phyloP scores from a whole-genome alignment of 1,140 invertebrate species.

The Megalopta genalis region DNA sequence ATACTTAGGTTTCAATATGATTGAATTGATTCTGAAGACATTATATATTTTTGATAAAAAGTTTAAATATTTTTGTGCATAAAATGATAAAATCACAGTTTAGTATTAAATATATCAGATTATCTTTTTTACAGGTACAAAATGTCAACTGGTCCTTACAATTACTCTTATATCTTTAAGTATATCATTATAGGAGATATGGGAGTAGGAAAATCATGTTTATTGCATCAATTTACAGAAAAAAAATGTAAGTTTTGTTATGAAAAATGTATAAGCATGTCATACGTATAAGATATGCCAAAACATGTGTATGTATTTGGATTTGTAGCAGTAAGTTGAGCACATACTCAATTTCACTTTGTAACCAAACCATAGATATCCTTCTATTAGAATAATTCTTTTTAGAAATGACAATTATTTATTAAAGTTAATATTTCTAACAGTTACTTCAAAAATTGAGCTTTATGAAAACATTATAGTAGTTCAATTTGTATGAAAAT shows the following conservation, averaged over 20 bases:
- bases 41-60: background rate
- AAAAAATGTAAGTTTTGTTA: constrained; percentile 96
- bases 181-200: constrained; percentile 99
- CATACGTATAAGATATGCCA: no score
- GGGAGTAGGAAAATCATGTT: constrained; percentile 98
- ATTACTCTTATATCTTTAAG: constrained; percentile 99
- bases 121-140: constrained; percentile 71
- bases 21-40: no score
- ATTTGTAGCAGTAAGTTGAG: background rate
- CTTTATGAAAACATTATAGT: background rate
- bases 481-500: background rate
- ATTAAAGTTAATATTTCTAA: background rate
- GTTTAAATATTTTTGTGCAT: background rate
- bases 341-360: background rate
- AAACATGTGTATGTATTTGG: background rate
- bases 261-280: no score
- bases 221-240: constrained; percentile 99
- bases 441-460: background rate
- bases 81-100: background rate
- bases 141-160: constrained; percentile 97
- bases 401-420: background rate
- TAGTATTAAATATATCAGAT: background rate
- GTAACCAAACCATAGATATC: no score
- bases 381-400: no score
- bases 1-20: no score